Base-by-base conservation (phyloP, 1,140 invertebrate species). In the Nasonia vitripennis region DNA sequence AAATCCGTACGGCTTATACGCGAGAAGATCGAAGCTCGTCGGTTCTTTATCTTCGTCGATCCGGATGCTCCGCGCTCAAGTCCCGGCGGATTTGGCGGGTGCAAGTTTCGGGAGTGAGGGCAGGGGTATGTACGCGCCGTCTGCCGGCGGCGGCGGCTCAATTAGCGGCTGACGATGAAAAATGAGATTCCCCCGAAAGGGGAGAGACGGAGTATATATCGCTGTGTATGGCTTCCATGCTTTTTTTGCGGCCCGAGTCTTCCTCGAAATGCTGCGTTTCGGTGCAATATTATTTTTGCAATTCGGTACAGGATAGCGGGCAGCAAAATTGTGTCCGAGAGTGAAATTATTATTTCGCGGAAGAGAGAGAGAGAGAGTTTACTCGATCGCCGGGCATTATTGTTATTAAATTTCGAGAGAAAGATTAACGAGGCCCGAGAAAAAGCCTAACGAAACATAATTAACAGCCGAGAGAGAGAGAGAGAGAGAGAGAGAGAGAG, bases 111-210 rank as follows among this genome's bases (percentile, higher is more conserved):
- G 82, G 12, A 17, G 27, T 27, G 27, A 27, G 68, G 34, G 34
- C 34, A 9, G 73, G 37, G 23, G 75, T n/a, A 27, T 77, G 31
- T 82, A 55, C 12, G 34, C 83, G 79, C 77, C 41, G 48, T 67
- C 45, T 37, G 80, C 84, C 41, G 20, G 17, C 84, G 41, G 51
- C 55, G 78, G 31, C 73, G 81, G 81, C 71, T 84, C 70, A 83
- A 82, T 86, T 87, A 87, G 79, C 87, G 78, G 67, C 82, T 87
- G 79, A 80, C 87, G 87, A 88, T 88, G 87, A 88, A 88, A 88
- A 86, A 86, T 86, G 87, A 86, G 86, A 81, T 74, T 79, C 41
- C 77, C 77, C 34, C 85, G 83, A 70, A 77, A 1, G 73, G 71
- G 17, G 20, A 41, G 37, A n/a, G 41, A 48, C 14, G 23, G 41